Evolutionary conservation across 2,113 vertebrate species (phyloP).

Genomic region (Xenopus laevis): DNA sequence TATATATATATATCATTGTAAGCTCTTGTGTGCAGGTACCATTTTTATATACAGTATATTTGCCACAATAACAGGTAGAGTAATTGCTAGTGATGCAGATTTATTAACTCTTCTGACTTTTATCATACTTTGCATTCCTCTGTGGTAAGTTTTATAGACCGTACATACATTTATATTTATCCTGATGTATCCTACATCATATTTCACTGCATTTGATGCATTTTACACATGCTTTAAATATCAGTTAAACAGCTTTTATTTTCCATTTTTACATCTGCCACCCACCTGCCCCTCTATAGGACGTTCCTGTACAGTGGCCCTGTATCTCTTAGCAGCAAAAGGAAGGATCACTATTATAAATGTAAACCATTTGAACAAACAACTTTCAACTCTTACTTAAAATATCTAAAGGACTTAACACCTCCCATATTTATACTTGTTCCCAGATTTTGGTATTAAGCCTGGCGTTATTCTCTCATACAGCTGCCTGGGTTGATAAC

Average conservation of each 20-base stretch:
- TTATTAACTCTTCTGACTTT: background rate
- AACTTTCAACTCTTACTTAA: conserved; percentile 29
- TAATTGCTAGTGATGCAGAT: background rate
- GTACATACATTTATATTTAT: conserved; percentile 3
- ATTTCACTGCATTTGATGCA: background rate
- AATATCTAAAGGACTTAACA: conserved; percentile 42
- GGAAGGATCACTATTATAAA: conserved; percentile 37
- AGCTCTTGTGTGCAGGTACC: too few species aligned
- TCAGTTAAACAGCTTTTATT: background rate
- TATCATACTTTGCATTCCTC: background rate
- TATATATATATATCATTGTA: too few species aligned
- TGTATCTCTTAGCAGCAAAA: background rate
- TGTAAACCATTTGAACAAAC: conserved; percentile 41
- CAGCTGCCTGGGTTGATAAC: background rate
- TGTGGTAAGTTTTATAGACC: background rate
- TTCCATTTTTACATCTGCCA: conserved; percentile 23
- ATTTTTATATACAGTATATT: too few species aligned
- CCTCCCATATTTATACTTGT: conserved; percentile 33
- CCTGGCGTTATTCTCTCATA: background rate
- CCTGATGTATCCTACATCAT: background rate
- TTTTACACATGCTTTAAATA: conserved; percentile 5
- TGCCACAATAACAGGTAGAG: too few species aligned
- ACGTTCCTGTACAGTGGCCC: background rate
- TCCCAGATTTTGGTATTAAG: conserved; percentile 39
- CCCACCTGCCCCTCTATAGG: conserved; percentile 23